Base-by-base conservation (phyloP, 1,140 invertebrate species). In the Ceratina japonica region DNA sequence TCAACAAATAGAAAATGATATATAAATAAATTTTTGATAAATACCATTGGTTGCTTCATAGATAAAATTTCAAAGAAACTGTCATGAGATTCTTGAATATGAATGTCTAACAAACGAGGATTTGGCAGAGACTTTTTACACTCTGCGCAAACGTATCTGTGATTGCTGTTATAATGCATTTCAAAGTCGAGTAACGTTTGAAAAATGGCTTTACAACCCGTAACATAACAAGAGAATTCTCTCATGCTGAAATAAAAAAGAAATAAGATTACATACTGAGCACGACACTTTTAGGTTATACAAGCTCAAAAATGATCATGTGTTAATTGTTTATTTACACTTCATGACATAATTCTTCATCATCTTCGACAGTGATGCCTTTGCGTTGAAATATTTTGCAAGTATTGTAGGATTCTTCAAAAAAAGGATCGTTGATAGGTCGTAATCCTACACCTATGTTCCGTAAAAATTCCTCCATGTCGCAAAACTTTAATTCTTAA, bases 61-160 rank as follows among this genome's bases (percentile, higher is more conserved):
- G 95, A 93, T 84, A 93, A 90, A 1, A 94, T 93, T 71, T 94
- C 92, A 71, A 96, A 96, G 85, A 95, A 96, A 2, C 93, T 94
- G 86, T 96, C 95, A 62, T 96, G 95, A 0, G 85, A 91, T 85
- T 96, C 95, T 76, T 94, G 93, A 69, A 96, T 90, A 86, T 96
- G 96, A 61, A 96, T 91, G 83, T 96, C 95, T 52, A 96, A 88
- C 0, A 96, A 87, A 87, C 95, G 94, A 0, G 94, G 92, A 15
- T 94, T 95, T 0, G 95, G 94, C 27, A 95, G 88, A 27, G 89
- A 88, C 63, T 94, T 94, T 80, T 94, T 94, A 86, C 95, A 96
- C 80, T 89, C 84, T 5, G 84, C 70, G 79, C 93, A 94, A 13
- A 87, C 83, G 76, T 92, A 93, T 63, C 92, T 89, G 85, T 94